A percentile compares a stretch with the other conserved stretches of the same genome.
These are phyloP conservation scores for Polypterus senegalus DNA, from an alignment of 2,113 vertebrate species.

Conservation along the genomic window DNA sequence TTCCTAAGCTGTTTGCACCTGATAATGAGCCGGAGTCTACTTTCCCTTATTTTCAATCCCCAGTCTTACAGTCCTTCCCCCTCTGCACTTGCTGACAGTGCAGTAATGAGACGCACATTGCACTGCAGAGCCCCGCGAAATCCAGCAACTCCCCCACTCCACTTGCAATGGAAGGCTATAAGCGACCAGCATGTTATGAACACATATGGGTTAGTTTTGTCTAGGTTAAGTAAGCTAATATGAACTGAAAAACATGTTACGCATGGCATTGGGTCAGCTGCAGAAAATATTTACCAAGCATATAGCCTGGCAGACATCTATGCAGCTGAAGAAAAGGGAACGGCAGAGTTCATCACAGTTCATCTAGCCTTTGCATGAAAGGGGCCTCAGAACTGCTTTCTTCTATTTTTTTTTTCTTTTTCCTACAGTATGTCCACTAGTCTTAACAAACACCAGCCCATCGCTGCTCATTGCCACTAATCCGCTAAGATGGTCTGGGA, in stretches of 20 bases:
- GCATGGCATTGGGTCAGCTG: background rate
- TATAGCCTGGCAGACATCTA: background rate
- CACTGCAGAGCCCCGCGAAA: slow-evolving; percentile 30
- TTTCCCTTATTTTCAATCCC: background rate
- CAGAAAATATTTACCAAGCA: slow-evolving; percentile 24
- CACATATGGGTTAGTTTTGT: slow-evolving; percentile 11
- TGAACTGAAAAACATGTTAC: slow-evolving; percentile 15
- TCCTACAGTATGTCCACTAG: background rate
- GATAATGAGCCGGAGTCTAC: background rate
- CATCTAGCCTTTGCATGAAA: background rate
- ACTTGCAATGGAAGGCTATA: slow-evolving; percentile 18
- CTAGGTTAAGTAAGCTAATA: slow-evolving; percentile 17
- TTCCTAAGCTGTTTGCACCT: background rate
- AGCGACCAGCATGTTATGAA: slow-evolving; percentile 10
- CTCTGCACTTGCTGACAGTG: background rate
- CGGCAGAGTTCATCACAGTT: slow-evolving; percentile 7
- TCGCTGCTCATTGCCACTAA: background rate
- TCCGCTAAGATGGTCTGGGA: background rate
- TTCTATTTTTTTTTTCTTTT: background rate
- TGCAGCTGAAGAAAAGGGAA: background rate
- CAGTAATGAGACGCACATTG: slow-evolving; percentile 25
- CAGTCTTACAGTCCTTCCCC: background rate
- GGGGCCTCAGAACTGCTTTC: background rate
- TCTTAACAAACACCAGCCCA: background rate
- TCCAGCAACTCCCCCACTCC: slow-evolving; percentile 28